These are phyloP conservation scores for Drosophila nigritarsus DNA, from an alignment of 2,888 invertebrate species.

Conservation along the genomic window DNA sequence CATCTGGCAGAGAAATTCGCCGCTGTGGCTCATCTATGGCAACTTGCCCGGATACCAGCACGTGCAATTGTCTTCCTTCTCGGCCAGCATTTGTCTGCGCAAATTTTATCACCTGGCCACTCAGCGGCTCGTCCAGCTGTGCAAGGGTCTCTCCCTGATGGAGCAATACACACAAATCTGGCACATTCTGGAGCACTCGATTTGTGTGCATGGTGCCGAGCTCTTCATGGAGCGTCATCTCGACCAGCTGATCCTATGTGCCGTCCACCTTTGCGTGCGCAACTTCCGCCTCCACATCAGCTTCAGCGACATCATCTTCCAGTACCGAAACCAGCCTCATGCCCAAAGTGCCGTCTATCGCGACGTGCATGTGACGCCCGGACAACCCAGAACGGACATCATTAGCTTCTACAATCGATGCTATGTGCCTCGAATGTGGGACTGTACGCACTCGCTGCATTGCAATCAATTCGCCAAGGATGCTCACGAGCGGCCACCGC, in stretches of 20 bases:
- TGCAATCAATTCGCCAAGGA: slow-evolving; percentile 13
- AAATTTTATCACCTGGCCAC: slow-evolving; percentile 64
- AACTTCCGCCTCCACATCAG: slow-evolving; percentile 16
- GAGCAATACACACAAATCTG: slow-evolving; percentile 47
- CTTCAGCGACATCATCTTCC: slow-evolving; percentile 55
- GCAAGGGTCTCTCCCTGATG: slow-evolving; percentile 40
- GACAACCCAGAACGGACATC: slow-evolving; percentile 34
- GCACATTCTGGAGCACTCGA: slow-evolving; percentile 63
- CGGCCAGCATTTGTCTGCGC: slow-evolving; percentile 61
- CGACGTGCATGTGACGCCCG: slow-evolving; percentile 28
- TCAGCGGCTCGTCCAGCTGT: slow-evolving; percentile 46
- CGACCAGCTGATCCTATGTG: slow-evolving; percentile 65
- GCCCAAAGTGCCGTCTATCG: slow-evolving; percentile 53
- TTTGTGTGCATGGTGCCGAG: slow-evolving; percentile 29
- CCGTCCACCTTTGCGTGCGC: slow-evolving; percentile 54
- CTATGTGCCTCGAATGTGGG: slow-evolving; percentile 47
- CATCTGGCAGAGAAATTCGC: slow-evolving; percentile 57
- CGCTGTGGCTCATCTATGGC: slow-evolving; percentile 46
- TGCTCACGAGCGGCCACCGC: neutral
- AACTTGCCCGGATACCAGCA: slow-evolving; percentile 43
- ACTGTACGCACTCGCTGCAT: slow-evolving; percentile 23
- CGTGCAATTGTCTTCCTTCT: slow-evolving; percentile 3
- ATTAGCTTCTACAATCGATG: slow-evolving; percentile 63
- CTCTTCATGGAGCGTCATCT: slow-evolving; percentile 58
- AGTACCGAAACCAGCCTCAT: slow-evolving; percentile 58